Percentiles rank a stretch among this genome's conserved stretches.
Conservation (phyloP, 2,113 vertebrate species). For the Nymphicus hollandicus region DNA sequence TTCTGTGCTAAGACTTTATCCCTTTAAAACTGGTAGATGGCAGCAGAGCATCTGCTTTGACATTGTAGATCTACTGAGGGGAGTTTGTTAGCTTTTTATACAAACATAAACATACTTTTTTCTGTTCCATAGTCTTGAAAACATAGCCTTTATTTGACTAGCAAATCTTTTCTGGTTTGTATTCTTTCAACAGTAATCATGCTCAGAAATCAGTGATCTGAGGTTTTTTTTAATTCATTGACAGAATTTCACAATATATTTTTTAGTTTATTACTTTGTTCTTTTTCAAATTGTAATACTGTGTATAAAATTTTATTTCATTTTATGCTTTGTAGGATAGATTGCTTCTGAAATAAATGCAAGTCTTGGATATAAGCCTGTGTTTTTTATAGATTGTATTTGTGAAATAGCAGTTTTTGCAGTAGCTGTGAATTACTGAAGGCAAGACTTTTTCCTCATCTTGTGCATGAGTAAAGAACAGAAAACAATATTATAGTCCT, state of each 20-base stretch:
- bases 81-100: neutral
- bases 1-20: neutral
- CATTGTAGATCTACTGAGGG: neutral
- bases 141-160: neutral
- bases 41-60: constrained; percentile 47
- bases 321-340: neutral
- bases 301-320: neutral
- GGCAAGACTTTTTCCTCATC: neutral
- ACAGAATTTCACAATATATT: neutral
- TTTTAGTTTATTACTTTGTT: neutral
- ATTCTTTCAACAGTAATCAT: neutral
- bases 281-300: neutral
- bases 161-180: neutral
- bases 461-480: neutral
- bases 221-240: neutral
- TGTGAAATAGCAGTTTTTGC: neutral
- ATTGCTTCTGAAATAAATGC: neutral
- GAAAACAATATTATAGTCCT: neutral
- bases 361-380: neutral
- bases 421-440: neutral
- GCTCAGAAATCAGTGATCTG: neutral
- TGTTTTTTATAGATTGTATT: neutral
- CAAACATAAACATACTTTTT: neutral
- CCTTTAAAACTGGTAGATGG: constrained; percentile 52
- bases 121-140: neutral